These are phyloP conservation scores for Psephotus haematonotus DNA, from an alignment of 2,113 vertebrate genomes.

Conservation along the genomic window DNA sequence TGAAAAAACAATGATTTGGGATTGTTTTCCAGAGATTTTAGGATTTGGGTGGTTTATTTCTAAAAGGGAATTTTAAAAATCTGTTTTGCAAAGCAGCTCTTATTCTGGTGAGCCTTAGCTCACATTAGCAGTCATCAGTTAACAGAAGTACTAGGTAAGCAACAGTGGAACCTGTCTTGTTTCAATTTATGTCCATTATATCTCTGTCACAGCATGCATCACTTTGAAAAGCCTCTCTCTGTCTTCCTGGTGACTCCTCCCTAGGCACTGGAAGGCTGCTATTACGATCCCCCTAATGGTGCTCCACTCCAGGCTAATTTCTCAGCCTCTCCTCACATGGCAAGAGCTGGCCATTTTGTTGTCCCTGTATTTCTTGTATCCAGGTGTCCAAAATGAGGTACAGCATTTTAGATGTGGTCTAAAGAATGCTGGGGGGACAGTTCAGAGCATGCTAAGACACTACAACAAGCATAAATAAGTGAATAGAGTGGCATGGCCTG, in stretches of 20 bases:
- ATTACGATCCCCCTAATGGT: rapidly evolving
- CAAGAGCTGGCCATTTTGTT: neutral
- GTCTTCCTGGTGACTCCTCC: neutral
- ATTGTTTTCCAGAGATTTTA: neutral
- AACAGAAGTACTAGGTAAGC: neutral
- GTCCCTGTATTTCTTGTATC: neutral
- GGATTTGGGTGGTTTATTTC: neutral
- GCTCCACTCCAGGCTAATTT: neutral
- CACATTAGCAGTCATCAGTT: neutral
- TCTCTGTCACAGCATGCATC: neutral
- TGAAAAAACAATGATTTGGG: neutral
- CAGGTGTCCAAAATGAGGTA: neutral
- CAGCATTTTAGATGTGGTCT: neutral
- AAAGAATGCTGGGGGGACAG: neutral
- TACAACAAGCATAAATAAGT: neutral
- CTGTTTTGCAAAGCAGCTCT: neutral
- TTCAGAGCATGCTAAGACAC: neutral
- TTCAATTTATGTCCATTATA: neutral
- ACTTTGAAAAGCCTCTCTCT: neutral
- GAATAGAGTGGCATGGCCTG: neutral
- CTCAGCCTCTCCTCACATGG: neutral
- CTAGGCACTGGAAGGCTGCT: neutral
- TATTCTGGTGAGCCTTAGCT: neutral
- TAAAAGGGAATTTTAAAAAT: neutral
- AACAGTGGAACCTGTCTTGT: neutral